Percentiles rank a stretch among this genome's conserved stretches.
Conservation (phyloP, 2,888 invertebrate genomes). For the Helobdella robusta region DNA sequence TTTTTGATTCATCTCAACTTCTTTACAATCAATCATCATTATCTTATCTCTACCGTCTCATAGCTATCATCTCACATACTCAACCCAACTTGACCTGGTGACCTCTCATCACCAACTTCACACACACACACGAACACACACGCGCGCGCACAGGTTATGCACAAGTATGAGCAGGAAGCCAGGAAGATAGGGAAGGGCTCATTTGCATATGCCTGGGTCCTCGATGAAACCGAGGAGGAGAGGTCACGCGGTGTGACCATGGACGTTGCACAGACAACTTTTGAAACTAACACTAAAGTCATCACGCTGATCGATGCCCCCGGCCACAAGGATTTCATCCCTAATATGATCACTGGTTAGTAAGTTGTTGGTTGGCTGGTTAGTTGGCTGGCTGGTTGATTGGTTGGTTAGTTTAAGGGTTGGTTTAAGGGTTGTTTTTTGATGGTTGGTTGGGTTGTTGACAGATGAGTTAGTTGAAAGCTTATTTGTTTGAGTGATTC, state of each 20-base stretch:
- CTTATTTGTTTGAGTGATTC: too few relatives aligned
- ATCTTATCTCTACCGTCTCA: too few relatives aligned
- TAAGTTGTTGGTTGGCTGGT: too few relatives aligned
- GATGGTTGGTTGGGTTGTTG: background rate
- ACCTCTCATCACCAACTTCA: too few relatives aligned
- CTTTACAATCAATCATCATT: too few relatives aligned
- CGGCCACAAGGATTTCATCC: slow-evolving; percentile 97
- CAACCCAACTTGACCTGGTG: too few relatives aligned
- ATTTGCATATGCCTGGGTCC: slow-evolving; percentile 95
- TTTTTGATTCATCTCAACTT: too few relatives aligned
- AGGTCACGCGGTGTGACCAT: slow-evolving; percentile 90
- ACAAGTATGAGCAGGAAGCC: slow-evolving; percentile 87
- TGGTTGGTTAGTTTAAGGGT: background rate
- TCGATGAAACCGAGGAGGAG: slow-evolving; percentile 97
- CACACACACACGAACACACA: too few relatives aligned
- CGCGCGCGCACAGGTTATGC: too few relatives aligned
- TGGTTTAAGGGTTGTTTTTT: background rate
- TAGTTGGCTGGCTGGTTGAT: too few relatives aligned
- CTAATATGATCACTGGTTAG: slow-evolving; percentile 84
- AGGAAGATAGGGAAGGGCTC: slow-evolving; percentile 91
- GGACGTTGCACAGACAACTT: slow-evolving; percentile 87
- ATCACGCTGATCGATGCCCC: slow-evolving; percentile 79
- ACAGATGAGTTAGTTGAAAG: background rate
- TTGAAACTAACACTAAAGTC: slow-evolving; percentile 73
- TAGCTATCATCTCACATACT: too few relatives aligned